Percentiles rank a stretch among this genome's conserved stretches.
phyloP scores from a whole-genome alignment of 2,888 invertebrate species.

The Amphipyra berbera region DNA sequence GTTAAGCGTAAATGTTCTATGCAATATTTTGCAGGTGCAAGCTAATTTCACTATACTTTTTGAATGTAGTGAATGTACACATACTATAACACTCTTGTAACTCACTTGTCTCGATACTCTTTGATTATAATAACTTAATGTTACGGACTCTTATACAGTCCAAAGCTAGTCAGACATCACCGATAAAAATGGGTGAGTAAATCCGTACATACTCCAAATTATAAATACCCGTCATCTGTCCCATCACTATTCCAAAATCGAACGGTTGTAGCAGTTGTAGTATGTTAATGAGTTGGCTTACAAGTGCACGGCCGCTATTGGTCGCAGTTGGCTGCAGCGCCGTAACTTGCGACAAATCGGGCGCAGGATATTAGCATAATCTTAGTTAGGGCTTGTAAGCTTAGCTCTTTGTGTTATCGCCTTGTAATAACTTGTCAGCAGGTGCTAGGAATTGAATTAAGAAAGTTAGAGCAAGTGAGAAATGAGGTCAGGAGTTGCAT shows the following conservation, averaged over 20 bases:
- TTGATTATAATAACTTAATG: too few relatives aligned
- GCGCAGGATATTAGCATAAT: conserved; percentile 35
- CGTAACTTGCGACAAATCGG: conserved; percentile 3
- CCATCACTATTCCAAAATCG: conserved; percentile 23
- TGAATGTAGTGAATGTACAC: too few relatives aligned
- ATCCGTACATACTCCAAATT: too few relatives aligned
- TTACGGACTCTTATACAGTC: too few relatives aligned
- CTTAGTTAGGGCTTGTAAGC: conserved; percentile 14
- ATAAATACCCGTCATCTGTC: too few relatives aligned
- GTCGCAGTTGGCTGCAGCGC: not conserved
- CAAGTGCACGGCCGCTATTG: conserved; percentile 31
- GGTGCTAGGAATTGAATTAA: conserved; percentile 16
- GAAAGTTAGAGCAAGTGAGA: not conserved
- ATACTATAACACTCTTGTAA: too few relatives aligned
- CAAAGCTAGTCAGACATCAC: too few relatives aligned
- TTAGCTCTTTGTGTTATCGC: conserved; percentile 31
- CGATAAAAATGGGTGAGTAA: too few relatives aligned
- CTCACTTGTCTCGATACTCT: too few relatives aligned
- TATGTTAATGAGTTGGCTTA: conserved; percentile 38
- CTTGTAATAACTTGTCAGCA: conserved; percentile 32
- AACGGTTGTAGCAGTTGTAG: conserved; percentile 11
- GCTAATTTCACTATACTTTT: too few relatives aligned
- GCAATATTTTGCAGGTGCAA: too few relatives aligned
- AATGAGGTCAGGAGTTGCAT: conserved; percentile 1
- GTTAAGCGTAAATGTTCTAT: too few relatives aligned